Percentiles rank a stretch among this genome's conserved stretches.
These are phyloP conservation scores for Lepidurus packardi DNA, from an alignment of 1,140 invertebrate species.

Conservation along the genomic window DNA sequence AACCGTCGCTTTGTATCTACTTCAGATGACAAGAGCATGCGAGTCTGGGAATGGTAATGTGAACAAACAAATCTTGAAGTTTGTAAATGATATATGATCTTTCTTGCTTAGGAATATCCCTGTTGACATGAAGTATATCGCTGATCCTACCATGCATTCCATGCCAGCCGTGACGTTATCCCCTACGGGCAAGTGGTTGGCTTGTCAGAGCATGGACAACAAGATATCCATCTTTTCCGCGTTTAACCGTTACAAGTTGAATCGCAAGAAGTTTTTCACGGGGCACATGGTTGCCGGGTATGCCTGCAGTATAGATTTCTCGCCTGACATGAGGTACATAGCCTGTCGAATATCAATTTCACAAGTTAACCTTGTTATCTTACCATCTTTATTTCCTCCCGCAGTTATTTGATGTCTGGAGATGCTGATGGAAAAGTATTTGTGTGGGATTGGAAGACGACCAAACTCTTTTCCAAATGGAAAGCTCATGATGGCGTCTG, in stretches of 20 bases:
- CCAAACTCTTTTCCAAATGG: slow-evolving; percentile 95
- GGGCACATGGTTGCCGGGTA: slow-evolving; percentile 99
- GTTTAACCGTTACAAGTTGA: slow-evolving; percentile 93
- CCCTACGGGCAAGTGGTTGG: slow-evolving; percentile 97
- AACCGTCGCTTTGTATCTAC: slow-evolving; percentile 96
- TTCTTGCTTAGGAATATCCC: slow-evolving; percentile 80
- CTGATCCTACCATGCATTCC: slow-evolving; percentile 99
- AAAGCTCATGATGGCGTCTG: slow-evolving; percentile 98
- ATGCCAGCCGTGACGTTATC: slow-evolving; percentile 93
- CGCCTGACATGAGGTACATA: slow-evolving; percentile 90
- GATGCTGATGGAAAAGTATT: slow-evolving; percentile 99
- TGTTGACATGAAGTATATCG: slow-evolving; percentile 99
- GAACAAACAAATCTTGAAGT: neutral
- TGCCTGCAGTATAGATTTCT: slow-evolving; percentile 94
- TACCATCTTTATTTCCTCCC: slow-evolving; percentile 44
- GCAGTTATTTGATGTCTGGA: slow-evolving; percentile 92
- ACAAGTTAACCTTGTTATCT: neutral
- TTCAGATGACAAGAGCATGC: slow-evolving; percentile 96
- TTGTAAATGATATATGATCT: slow-evolving; percentile 26
- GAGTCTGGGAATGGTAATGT: slow-evolving; percentile 97
- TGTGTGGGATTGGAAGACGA: slow-evolving; percentile 99
- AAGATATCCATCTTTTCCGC: slow-evolving; percentile 98
- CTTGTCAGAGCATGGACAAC: slow-evolving; percentile 99
- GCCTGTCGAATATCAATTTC: neutral
- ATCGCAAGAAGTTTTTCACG: slow-evolving; percentile 94